Evolutionary conservation across 2,113 vertebrate genomes (phyloP).

Genomic region (Papio anubis): DNA sequence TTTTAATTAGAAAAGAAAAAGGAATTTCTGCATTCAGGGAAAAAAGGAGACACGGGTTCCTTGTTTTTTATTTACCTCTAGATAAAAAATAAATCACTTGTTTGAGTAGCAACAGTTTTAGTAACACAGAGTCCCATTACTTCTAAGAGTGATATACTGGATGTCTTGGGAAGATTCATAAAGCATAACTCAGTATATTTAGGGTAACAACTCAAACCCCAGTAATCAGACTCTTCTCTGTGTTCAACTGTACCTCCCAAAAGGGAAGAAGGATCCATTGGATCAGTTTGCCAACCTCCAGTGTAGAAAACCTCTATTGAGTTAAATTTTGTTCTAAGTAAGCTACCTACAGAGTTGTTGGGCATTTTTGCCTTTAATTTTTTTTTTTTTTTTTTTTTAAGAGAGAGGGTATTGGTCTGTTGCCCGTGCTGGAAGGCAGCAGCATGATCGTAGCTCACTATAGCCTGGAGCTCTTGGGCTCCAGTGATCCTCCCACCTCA

Average conservation of each 20-base stretch:
- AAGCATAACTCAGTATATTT: not conserved
- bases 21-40: not conserved
- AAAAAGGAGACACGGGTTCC: not conserved
- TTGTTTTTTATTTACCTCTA: too few species aligned
- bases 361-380: not conserved
- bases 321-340: not conserved
- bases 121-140: not conserved
- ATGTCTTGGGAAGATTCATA: not conserved
- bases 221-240: not conserved
- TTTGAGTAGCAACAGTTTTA: not conserved
- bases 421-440: too few species aligned
- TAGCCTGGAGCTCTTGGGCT: too few species aligned
- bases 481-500: too few species aligned
- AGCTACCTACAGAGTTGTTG: not conserved
- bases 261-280: too few species aligned
- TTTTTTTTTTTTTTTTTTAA: not conserved
- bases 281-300: not conserved
- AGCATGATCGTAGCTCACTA: too few species aligned
- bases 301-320: not conserved
- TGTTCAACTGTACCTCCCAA: not conserved
- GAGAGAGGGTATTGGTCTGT: too few species aligned
- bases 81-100: not conserved
- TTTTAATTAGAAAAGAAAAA: not conserved
- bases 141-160: not conserved
- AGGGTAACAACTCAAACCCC: not conserved